Percentiles rank a stretch among this genome's conserved stretches.
Evolutionary conservation across 2,797 vertebrate species (phyloP).

Genomic region (Platyrinchus mystaceus): DNA sequence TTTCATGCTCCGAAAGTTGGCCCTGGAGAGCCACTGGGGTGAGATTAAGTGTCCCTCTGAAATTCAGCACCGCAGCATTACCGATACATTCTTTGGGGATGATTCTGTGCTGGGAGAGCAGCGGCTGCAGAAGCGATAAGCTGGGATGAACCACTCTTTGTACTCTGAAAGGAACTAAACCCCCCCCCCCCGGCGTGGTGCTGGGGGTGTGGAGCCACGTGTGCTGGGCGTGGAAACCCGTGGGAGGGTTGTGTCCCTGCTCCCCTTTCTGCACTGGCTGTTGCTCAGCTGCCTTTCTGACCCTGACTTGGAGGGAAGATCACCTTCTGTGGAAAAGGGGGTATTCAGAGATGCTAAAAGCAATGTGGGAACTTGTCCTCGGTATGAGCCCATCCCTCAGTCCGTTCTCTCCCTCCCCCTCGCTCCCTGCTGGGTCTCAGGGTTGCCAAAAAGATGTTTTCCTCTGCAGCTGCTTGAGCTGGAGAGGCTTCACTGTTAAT

Average conservation of each 20-base stretch:
- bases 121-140: neutral
- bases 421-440: neutral
- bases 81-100: slow-evolving; percentile 63
- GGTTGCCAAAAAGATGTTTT: neutral
- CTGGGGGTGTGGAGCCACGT: neutral
- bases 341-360: neutral
- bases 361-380: neutral
- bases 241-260: neutral
- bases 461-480: neutral
- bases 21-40: slow-evolving; percentile 5
- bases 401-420: neutral
- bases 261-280: neutral
- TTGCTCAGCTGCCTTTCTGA: neutral
- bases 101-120: slow-evolving; percentile 41
- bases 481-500: neutral
- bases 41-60: slow-evolving; percentile 65
- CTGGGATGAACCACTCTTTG: slow-evolving; percentile 13
- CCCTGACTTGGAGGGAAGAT: neutral
- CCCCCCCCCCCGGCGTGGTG: neutral
- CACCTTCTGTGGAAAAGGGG: neutral
- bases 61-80: slow-evolving; percentile 49
- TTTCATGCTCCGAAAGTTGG: slow-evolving; percentile 61
- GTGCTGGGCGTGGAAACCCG: neutral
- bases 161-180: neutral
- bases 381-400: accelerated